Percentiles rank a stretch among this genome's conserved stretches.
Evolutionary conservation across 2,113 vertebrate species (phyloP).

Genomic region (Paracanthobrama guichenoti): DNA sequence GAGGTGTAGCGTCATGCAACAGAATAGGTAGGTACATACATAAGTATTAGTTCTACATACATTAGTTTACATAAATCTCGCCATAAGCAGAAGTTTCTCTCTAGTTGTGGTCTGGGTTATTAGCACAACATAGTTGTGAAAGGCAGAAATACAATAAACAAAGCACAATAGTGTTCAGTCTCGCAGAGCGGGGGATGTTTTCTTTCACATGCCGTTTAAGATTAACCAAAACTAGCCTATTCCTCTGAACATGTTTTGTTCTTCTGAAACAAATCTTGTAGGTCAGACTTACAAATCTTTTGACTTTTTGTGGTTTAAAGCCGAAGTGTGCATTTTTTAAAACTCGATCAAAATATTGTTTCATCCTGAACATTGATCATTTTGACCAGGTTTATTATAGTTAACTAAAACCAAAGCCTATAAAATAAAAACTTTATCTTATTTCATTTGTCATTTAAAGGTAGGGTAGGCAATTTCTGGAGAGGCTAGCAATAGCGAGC

Average conservation of each 20-base stretch:
- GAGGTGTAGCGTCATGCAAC: background rate
- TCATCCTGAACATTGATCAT: background rate
- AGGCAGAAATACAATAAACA: constrained; percentile 45
- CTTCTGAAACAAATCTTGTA: background rate
- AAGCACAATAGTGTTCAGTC: constrained; percentile 17
- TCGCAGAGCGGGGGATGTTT: constrained; percentile 26
- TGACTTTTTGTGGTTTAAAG: background rate
- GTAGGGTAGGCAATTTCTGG: no score
- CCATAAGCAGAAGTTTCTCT: constrained; percentile 57
- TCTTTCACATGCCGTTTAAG: constrained; percentile 17
- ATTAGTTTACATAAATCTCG: background rate
- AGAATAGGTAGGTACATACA: background rate
- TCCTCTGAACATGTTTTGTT: background rate
- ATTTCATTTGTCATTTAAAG: no score
- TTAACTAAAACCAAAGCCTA: background rate
- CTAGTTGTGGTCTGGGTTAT: background rate
- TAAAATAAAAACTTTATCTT: background rate
- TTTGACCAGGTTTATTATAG: background rate
- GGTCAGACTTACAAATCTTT: background rate
- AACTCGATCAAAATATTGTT: background rate
- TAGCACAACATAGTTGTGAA: constrained; percentile 11
- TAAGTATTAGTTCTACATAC: background rate
- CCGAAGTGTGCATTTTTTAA: background rate
- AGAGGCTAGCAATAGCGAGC: no score
- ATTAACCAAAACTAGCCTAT: background rate